Conservation (phyloP, 2,888 invertebrate species). For the Alviniconcha strummeri region DNA sequence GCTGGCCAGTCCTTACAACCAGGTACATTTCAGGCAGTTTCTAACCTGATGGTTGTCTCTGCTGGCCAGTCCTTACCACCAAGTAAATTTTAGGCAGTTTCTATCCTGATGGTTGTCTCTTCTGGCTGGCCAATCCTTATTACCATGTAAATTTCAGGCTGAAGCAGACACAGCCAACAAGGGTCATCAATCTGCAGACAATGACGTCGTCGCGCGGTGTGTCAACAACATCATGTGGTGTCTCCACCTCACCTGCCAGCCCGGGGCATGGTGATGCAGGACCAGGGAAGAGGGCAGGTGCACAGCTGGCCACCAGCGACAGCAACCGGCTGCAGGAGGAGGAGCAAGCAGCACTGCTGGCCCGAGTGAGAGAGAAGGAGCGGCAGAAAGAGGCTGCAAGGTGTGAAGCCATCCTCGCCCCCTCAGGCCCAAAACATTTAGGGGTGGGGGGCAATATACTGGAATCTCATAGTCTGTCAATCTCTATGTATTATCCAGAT, state of each 20-base stretch:
- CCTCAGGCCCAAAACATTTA: no score
- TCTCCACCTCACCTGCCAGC: background rate
- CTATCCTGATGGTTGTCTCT: no score
- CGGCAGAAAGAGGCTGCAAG: conserved; percentile 55
- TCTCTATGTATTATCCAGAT: no score
- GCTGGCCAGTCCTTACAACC: no score
- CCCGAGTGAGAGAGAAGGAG: conserved; percentile 53
- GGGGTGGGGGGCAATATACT: background rate
- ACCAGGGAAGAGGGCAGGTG: background rate
- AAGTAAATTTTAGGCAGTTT: no score
- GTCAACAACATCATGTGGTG: background rate
- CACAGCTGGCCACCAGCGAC: background rate
- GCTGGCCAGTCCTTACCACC: no score
- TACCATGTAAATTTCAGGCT: background rate
- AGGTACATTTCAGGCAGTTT: no score
- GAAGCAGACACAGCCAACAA: background rate
- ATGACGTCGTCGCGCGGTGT: background rate
- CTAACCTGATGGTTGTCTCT: no score
- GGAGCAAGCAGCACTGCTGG: conserved; percentile 31
- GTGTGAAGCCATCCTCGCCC: conserved; percentile 37
- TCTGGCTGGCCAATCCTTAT: background rate
- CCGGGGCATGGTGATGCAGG: background rate
- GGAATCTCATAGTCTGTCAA: no score
- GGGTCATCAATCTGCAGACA: conserved; percentile 14
- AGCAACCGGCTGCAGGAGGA: conserved; percentile 30